Percentiles rank a stretch among this genome's conserved stretches.
Conservation (phyloP, 2,113 vertebrate genomes). For the Hassar affinis region DNA sequence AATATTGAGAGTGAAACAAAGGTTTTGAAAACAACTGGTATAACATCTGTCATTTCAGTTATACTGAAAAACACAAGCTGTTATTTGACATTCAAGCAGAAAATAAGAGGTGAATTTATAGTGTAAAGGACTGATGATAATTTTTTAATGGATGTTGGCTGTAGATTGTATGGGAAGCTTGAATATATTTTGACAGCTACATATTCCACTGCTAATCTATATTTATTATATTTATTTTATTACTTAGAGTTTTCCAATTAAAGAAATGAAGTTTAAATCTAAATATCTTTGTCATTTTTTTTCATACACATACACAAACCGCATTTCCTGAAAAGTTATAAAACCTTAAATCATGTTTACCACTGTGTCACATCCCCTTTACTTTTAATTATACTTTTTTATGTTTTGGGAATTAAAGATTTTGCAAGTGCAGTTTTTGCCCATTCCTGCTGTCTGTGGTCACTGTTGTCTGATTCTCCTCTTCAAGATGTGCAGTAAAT, state of each 20-base stretch:
- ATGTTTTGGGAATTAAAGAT: too few relatives aligned
- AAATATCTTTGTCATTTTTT: too few relatives aligned
- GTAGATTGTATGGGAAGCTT: not conserved
- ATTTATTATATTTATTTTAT: not conserved
- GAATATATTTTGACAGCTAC: not conserved
- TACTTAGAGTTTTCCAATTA: not conserved
- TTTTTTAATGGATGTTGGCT: not conserved
- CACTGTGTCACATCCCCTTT: too few relatives aligned
- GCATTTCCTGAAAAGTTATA: too few relatives aligned
- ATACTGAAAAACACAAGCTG: not conserved
- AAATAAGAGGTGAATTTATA: not conserved
- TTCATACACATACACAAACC: too few relatives aligned
- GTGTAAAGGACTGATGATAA: not conserved
- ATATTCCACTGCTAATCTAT: not conserved
- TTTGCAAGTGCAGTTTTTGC: too few relatives aligned
- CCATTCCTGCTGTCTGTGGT: too few relatives aligned
- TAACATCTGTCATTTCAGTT: conserved; percentile 19
- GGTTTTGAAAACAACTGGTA: conserved; percentile 20
- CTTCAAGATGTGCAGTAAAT: too few relatives aligned
- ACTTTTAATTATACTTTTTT: too few relatives aligned
- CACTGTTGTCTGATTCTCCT: too few relatives aligned
- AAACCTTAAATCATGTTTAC: too few relatives aligned
- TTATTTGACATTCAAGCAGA: conserved; percentile 19
- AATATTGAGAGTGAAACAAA: conserved; percentile 23
- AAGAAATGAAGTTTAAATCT: not conserved